These are phyloP conservation scores for Jacana jacana DNA, from an alignment of 2,113 vertebrate genomes.

Conservation along the genomic window DNA sequence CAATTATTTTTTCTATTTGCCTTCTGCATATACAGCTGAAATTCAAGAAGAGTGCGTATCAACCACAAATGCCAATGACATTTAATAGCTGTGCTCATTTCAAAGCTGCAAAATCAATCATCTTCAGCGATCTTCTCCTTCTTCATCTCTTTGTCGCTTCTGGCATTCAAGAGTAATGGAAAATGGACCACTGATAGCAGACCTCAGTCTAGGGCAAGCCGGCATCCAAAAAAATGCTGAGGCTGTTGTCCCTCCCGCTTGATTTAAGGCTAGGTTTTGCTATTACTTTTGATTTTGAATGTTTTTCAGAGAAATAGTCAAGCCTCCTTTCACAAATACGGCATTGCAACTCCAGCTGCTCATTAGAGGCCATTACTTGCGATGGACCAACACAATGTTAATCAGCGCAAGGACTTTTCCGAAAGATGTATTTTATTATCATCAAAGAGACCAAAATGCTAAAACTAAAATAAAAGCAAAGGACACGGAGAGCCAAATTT, in stretches of 20 bases:
- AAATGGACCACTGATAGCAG: background rate
- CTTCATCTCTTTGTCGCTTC: slow-evolving; percentile 40
- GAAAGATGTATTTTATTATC: background rate
- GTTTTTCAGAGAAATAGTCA: background rate
- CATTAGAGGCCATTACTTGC: background rate
- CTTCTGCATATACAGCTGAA: slow-evolving; percentile 32
- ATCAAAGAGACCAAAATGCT: background rate
- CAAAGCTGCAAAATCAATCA: slow-evolving; percentile 21
- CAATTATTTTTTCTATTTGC: slow-evolving; percentile 31
- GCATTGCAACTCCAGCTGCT: background rate
- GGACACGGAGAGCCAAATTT: background rate
- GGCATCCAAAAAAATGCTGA: background rate
- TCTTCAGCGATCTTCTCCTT: background rate
- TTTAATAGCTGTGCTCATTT: slow-evolving; percentile 41
- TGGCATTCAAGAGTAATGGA: background rate
- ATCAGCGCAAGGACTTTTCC: background rate
- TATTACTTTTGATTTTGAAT: background rate
- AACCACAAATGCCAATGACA: slow-evolving; percentile 20
- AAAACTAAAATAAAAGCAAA: background rate
- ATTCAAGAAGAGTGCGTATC: background rate
- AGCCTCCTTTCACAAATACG: background rate
- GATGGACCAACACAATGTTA: background rate
- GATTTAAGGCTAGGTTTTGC: background rate
- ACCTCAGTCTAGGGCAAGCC: background rate
- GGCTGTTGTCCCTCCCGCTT: background rate